Percentiles rank a stretch among this genome's conserved stretches.
phyloP scores from a whole-genome alignment of 2,797 vertebrate species.

The Hoplostethus atlanticus region DNA sequence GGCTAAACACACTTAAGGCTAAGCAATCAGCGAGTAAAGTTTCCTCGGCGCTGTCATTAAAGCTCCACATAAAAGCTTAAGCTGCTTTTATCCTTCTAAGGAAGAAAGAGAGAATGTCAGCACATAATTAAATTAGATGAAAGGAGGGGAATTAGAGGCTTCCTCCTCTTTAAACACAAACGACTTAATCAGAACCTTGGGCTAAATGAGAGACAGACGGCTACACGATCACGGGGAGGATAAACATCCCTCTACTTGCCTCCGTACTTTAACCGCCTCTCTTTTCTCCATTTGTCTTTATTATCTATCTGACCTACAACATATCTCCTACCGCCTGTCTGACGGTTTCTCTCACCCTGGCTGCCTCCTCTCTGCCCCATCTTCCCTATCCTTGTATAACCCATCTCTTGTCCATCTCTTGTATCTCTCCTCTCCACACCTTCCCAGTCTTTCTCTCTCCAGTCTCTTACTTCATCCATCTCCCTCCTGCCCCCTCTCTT shows the following conservation, averaged over 20 bases:
- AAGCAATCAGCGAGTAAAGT: constrained; percentile 76
- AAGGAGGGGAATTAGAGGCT: constrained; percentile 80
- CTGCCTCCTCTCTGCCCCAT: not conserved
- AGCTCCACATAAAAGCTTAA: constrained; percentile 81
- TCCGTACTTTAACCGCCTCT: constrained; percentile 47
- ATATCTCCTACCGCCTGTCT: constrained; percentile 22
- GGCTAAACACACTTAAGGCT: constrained; percentile 78
- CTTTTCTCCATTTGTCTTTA: constrained; percentile 48
- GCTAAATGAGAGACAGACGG: constrained; percentile 77
- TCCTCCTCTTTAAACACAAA: constrained; percentile 82
- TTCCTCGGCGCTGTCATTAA: constrained; percentile 77
- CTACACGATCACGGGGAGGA: constrained; percentile 74
- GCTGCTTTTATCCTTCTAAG: constrained; percentile 81
- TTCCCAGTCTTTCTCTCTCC: not conserved
- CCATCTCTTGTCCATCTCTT: too few species aligned
- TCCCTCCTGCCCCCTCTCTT: too few species aligned
- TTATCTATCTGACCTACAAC: constrained; percentile 45
- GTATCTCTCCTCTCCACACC: not conserved
- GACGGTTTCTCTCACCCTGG: not conserved
- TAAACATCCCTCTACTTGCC: constrained; percentile 70
- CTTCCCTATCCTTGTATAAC: too few species aligned
- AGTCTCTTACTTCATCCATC: too few species aligned
- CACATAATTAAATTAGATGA: constrained; percentile 84
- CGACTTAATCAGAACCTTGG: constrained; percentile 80
- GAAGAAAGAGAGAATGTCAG: constrained; percentile 79